Percentiles rank a stretch among this genome's conserved stretches.
Evolutionary conservation across 2,888 invertebrate species (phyloP).

Genomic region (Epiperipatus broadwayi): DNA sequence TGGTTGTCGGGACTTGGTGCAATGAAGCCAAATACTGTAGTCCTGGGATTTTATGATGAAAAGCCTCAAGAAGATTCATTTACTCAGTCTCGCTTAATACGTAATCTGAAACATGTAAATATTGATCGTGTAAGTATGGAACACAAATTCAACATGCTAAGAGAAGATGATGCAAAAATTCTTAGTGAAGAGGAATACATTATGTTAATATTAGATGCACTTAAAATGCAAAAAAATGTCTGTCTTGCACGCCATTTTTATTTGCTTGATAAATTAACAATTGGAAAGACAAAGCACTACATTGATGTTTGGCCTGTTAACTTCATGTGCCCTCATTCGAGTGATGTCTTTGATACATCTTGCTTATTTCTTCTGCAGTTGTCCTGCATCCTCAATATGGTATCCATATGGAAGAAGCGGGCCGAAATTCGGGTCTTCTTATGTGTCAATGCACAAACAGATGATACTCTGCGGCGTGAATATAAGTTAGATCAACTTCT

Average conservation of each 20-base stretch:
- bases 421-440: constrained; percentile 62
- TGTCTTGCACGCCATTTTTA: constrained; percentile 82
- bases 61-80: constrained; percentile 54
- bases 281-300: constrained; percentile 51
- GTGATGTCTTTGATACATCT: constrained; percentile 65
- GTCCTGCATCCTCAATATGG: constrained; percentile 83
- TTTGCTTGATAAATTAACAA: constrained; percentile 52
- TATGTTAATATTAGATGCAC: constrained; percentile 60
- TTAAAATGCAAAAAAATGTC: constrained; percentile 82
- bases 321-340: constrained; percentile 54
- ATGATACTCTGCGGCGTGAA: constrained; percentile 25
- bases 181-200: constrained; percentile 48
- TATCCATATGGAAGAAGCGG: constrained; percentile 61
- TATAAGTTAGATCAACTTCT: constrained; percentile 39
- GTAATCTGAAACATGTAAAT: constrained; percentile 22
- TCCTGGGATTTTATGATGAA: constrained; percentile 78
- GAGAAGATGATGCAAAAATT: constrained; percentile 29
- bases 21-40: constrained; percentile 90
- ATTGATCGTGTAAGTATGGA: constrained; percentile 14
- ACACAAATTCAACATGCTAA: constrained; percentile 37
- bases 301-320: constrained; percentile 98
- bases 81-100: constrained; percentile 20
- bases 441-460: constrained; percentile 33
- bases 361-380: constrained; percentile 88
- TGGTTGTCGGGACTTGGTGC: constrained; percentile 86